Evolutionary conservation across 2,113 vertebrate genomes (phyloP).

Genomic region (Ceratotherium simum): DNA sequence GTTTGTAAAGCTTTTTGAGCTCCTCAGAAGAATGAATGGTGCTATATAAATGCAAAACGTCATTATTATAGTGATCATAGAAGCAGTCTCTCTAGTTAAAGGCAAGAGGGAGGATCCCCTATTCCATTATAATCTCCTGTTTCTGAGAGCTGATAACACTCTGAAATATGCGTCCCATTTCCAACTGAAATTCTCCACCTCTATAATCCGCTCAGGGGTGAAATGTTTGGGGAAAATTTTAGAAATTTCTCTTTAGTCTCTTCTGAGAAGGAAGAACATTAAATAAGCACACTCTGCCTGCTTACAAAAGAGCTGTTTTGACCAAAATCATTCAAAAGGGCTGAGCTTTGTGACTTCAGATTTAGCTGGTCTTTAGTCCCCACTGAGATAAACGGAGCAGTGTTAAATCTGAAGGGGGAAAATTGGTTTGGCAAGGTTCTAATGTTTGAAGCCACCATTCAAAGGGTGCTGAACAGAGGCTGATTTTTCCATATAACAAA

Average conservation of each 20-base stretch:
- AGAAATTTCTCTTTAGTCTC: slow-evolving; percentile 66
- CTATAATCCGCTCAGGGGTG: slow-evolving; percentile 61
- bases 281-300: slow-evolving; percentile 72
- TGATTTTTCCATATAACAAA: slow-evolving; percentile 54
- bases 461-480: slow-evolving; percentile 62
- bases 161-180: slow-evolving; percentile 55
- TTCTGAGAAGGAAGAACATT: slow-evolving; percentile 67
- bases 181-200: slow-evolving; percentile 60
- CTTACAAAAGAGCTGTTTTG: slow-evolving; percentile 81
- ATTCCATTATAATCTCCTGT: slow-evolving; percentile 56
- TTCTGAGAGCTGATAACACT: slow-evolving; percentile 53
- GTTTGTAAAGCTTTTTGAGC: slow-evolving; percentile 75
- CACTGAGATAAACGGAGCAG: slow-evolving; percentile 78
- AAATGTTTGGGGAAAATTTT: slow-evolving; percentile 69
- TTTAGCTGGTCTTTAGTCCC: slow-evolving; percentile 72
- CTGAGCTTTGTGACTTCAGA: slow-evolving; percentile 78
- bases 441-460: slow-evolving; percentile 54
- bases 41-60: slow-evolving; percentile 75
- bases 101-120: neutral
- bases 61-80: slow-evolving; percentile 67
- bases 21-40: slow-evolving; percentile 66
- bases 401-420: slow-evolving; percentile 74
- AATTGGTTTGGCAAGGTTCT: slow-evolving; percentile 71
- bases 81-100: slow-evolving; percentile 61
- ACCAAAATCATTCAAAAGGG: slow-evolving; percentile 77